Base-by-base conservation (phyloP, 2,113 vertebrate genomes). In the Furnarius figulus region DNA sequence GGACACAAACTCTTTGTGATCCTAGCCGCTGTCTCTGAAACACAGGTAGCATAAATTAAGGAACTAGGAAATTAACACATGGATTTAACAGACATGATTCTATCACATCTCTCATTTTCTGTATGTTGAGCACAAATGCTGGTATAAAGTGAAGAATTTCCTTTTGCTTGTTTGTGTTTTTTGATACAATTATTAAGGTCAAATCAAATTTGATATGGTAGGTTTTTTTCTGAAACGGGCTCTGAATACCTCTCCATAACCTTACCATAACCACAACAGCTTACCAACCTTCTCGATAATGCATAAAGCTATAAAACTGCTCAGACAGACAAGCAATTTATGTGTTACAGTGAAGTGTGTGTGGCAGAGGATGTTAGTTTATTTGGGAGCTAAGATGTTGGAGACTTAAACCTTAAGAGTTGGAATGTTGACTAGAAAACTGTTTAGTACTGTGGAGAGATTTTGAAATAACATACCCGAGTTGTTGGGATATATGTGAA, bases 161-260 rank as follows among this genome's bases (percentile, higher is more conserved):
- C 56, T 94, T 96, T 95, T 88, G 40, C 71, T 66, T 92, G 82
- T 97, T 97, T 96, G 83, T 96, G 70, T 87, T 95, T 98, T 98
- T 95, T 75, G 50, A 95, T 97, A 95, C 70, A 78, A 96, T 97
- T 97, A 96, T 96, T 96, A 96, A 33, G 31, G 94, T 96, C 94
- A 98, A 97, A 98, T 97, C 95, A 97, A 95, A 98, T 97, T 97
- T 97, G 93, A 96, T 97, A 92, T 80, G 97, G 83, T 97, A 95
- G 96, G 47, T 96, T 97, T 97, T 97, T 96, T 98, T 97, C 93
- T 94, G 91, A 97, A 97, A 96, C 95, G 78, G 24, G 97, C 70
- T 96, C 94, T 97, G 96, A 97, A 97, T 96, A 94, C 79, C 96
- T 80, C 87, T 97, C 87, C 82, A 82, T 98, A 97, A 98, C 50